Evolutionary conservation across 2,888 invertebrate genomes (phyloP), one percentile per base, ranked within the genome.

Genomic region (Lacanobia oleracea): DNA sequence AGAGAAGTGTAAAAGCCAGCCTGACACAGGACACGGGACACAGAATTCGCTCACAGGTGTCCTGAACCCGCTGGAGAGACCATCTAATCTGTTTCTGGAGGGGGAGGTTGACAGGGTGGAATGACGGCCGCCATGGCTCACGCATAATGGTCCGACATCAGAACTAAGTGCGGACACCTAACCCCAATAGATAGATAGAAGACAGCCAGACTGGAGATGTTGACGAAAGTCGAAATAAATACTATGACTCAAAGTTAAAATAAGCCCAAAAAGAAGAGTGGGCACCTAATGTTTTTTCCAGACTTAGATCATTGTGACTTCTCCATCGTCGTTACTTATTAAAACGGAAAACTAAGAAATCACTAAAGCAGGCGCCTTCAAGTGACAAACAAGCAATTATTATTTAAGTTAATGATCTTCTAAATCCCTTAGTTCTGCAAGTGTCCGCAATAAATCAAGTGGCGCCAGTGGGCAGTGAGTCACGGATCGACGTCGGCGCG

Each of bases 381-480:
- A 81, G 82, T 82, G 85, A 84, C 82, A 75, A 81, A 86, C 79
- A 77, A 83, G 75, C 80, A 85, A 85, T 86, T 86, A 84, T 85
- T 83, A 83, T 72, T 76, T 72, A 72, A 85, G 81, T 83, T 82
- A 80, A 85, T 85, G 86, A 83, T 85, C 84, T 79, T 88, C 78
- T 87, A 86, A 88, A 88, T 86, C 85, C 86, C 76, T 87, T 88
- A 89, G 89, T 91, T 89, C 86, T 80, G 76, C 85, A 85, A 88
- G 87, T 88, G 88, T 78, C 89, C 89, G 84, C 87, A 64, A 92
- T 94, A 94, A 94, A 94, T 94, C 92, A 89, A 79, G 85, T 88
- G 95, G 94, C 95, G 94, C 94, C 95, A 93, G 88, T 67, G 87
- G 87, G 85, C 80, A 72, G 88, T 93, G 94, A 93, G 82, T 94